Percentiles rank a stretch among this genome's conserved stretches.
Evolutionary conservation across 2,797 vertebrate species (phyloP).

Genomic region (Alectoris magna): DNA sequence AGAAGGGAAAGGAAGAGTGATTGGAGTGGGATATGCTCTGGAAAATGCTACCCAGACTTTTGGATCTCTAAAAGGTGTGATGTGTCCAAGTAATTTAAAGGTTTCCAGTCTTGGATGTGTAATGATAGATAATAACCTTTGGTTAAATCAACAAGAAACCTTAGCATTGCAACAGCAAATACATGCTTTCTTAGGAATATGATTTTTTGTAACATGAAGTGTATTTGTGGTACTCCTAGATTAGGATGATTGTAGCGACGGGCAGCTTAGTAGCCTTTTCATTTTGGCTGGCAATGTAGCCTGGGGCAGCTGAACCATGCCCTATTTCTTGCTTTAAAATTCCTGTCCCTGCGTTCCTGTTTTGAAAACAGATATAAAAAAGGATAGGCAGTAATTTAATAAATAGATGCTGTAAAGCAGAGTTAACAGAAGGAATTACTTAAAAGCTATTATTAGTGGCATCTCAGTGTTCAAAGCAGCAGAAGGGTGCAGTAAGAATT

Average conservation of each 20-base stretch:
- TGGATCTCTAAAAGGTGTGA: background rate
- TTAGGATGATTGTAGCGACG: slow-evolving; percentile 7
- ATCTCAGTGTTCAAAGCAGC: background rate
- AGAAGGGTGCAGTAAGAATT: background rate
- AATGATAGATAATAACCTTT: background rate
- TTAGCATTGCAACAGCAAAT: background rate
- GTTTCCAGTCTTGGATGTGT: background rate
- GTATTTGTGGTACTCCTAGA: background rate
- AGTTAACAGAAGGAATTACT: background rate
- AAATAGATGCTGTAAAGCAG: slow-evolving; percentile 8
- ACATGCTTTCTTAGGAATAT: background rate
- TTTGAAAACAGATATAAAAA: slow-evolving; percentile 38
- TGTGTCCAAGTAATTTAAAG: background rate
- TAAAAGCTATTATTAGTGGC: slow-evolving; percentile 4
- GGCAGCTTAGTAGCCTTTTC: background rate
- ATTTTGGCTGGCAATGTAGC: background rate
- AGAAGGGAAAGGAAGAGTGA: background rate
- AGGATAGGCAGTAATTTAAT: slow-evolving; percentile 31
- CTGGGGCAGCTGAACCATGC: background rate
- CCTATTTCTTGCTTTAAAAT: slow-evolving; percentile 32
- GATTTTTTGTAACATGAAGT: background rate
- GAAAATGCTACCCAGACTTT: background rate
- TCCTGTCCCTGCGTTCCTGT: background rate
- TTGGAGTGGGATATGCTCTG: background rate
- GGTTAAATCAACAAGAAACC: background rate